Conservation (phyloP, 37 sponge, comb jelly and placozoan species). For the Lycopodina hypogea region DNA sequence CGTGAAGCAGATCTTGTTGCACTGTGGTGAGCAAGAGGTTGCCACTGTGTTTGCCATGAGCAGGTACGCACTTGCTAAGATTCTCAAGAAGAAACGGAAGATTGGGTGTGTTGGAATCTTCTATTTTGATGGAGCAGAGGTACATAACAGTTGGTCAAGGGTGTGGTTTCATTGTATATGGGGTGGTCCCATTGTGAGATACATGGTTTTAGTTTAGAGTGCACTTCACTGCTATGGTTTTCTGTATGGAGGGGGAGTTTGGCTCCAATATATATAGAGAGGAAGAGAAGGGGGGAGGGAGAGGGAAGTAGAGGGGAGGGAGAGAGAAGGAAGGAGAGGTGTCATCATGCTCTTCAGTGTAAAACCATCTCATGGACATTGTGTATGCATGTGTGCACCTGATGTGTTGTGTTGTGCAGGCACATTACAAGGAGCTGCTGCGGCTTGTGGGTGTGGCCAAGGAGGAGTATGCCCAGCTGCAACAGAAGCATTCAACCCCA, state of each 20-base stretch:
- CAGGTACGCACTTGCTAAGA: conserved; percentile 54
- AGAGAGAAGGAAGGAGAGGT: too few species aligned
- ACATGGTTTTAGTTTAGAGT: too few species aligned
- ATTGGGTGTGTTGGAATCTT: conserved; percentile 90
- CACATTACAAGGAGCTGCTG: conserved; percentile 54
- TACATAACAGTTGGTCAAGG: too few species aligned
- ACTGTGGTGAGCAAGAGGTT: conserved; percentile 59
- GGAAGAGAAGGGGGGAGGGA: too few species aligned
- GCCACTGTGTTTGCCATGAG: conserved; percentile 83
- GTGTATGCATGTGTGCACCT: not conserved
- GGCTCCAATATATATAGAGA: too few species aligned
- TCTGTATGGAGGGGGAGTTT: not conserved
- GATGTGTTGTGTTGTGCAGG: conserved; percentile 18
- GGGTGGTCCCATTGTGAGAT: not conserved
- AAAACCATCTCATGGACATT: too few species aligned
- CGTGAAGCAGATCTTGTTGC: conserved; percentile 49
- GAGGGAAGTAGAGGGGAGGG: too few species aligned
- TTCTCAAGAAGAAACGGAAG: conserved; percentile 72
- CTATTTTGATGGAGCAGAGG: conserved; percentile 96
- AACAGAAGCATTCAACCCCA: not conserved
- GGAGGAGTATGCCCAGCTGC: conserved; percentile 26
- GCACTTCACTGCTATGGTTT: too few species aligned
- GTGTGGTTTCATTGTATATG: too few species aligned
- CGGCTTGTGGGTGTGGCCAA: conserved; percentile 38
- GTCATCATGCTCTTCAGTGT: too few species aligned